These are phyloP conservation scores for Eubasilissa splendida DNA, from an alignment of 2,888 invertebrate species.

Conservation along the genomic window DNA sequence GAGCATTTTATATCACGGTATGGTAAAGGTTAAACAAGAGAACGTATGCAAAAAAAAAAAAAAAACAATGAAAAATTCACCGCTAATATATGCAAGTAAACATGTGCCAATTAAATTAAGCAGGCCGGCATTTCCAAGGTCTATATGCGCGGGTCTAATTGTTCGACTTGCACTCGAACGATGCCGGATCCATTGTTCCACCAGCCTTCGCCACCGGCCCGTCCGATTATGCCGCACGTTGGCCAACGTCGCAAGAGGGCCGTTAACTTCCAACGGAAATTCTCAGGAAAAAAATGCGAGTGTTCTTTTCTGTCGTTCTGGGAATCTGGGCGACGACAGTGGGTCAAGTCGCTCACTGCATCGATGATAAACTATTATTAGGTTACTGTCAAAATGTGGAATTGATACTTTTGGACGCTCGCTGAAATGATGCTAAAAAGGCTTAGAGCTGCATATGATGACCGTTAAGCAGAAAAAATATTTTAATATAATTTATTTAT, in stretches of 20 bases:
- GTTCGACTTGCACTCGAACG: not conserved
- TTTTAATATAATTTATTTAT: no score
- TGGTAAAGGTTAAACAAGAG: no score
- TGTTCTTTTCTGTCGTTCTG: not conserved
- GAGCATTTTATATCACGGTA: no score
- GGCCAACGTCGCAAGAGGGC: not conserved
- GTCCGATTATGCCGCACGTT: constrained; percentile 19
- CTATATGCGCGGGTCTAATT: not conserved
- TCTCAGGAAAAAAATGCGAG: constrained; percentile 17
- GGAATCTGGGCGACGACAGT: not conserved
- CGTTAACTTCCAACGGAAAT: constrained; percentile 20
- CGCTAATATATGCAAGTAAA: not conserved
- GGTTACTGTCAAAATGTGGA: no score
- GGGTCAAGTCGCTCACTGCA: not conserved
- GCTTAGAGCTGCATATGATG: no score
- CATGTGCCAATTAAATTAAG: not conserved
- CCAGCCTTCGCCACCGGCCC: constrained; percentile 3
- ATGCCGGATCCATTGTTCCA: constrained; percentile 15
- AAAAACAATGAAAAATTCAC: no score
- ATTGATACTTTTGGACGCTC: no score
- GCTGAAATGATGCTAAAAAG: no score
- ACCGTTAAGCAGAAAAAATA: no score
- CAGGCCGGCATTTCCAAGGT: not conserved
- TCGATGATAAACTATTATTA: no score
- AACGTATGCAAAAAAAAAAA: no score